phyloP scores from a whole-genome alignment of 2,113 vertebrate species.

The Misgurnus anguillicaudatus region DNA sequence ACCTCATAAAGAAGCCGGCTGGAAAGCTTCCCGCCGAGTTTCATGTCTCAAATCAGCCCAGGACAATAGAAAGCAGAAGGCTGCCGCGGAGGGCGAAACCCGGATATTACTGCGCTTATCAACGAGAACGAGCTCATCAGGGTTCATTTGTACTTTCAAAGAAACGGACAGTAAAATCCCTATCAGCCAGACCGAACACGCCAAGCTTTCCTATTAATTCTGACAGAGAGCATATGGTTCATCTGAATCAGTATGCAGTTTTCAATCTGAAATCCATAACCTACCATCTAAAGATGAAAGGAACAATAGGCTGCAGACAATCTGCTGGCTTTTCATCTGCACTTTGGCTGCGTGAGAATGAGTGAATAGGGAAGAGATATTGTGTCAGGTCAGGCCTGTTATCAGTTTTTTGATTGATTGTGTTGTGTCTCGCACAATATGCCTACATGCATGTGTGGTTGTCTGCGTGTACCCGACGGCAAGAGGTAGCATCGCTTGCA shows the following conservation, averaged over 20 bases:
- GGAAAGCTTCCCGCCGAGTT: constrained; percentile 24
- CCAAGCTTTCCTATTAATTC: constrained; percentile 39
- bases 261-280: constrained; percentile 41
- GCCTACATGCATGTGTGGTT: background rate
- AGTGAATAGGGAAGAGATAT: constrained; percentile 29
- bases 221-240: constrained; percentile 29
- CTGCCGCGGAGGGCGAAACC: constrained; percentile 4
- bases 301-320: constrained; percentile 35
- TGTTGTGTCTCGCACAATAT: background rate
- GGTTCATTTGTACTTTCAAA: constrained; percentile 41
- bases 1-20: constrained; percentile 3
- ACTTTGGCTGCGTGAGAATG: constrained; percentile 21
- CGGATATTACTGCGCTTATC: constrained; percentile 48
- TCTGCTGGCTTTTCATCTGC: constrained; percentile 15
- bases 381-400: constrained; percentile 40
- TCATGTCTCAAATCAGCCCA: constrained; percentile 35
- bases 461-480: constrained; percentile 3
- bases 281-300: constrained; percentile 35
- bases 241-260: constrained; percentile 35
- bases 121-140: constrained; percentile 48
- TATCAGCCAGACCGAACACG: constrained; percentile 26
- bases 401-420: constrained; percentile 25
- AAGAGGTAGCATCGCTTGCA: constrained; percentile 29
- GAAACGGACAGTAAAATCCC: constrained; percentile 30
- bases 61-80: constrained; percentile 15